Evolutionary conservation across 1,140 invertebrate species (phyloP).

Genomic region (Episyrphus balteatus): DNA sequence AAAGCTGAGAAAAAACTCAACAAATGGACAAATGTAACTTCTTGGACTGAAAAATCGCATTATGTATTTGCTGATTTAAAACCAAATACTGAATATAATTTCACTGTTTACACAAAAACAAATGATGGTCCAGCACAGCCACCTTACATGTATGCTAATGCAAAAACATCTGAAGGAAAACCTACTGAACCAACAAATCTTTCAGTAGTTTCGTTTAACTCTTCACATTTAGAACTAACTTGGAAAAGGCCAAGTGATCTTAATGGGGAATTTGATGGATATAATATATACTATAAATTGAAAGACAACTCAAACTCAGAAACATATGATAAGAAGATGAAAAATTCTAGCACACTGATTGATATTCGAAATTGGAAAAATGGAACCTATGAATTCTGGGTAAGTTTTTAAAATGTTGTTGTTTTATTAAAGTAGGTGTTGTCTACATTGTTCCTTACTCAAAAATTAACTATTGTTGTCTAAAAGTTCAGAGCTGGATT

Average conservation of each 20-base stretch:
- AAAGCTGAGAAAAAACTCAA: conserved; percentile 33
- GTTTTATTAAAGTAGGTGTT: conserved; percentile 2
- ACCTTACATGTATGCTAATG: conserved; percentile 47
- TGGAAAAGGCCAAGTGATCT: conserved; percentile 55
- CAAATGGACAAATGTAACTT: conserved; percentile 46
- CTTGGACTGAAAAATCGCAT: conserved; percentile 39
- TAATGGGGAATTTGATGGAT: conserved; percentile 51
- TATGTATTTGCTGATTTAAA: conserved; percentile 52
- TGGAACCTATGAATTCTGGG: conserved; percentile 63
- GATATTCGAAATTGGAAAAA: conserved; percentile 27
- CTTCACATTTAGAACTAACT: conserved; percentile 48
- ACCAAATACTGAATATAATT: conserved; percentile 62
- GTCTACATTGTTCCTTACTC: no score
- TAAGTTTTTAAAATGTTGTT: conserved; percentile 25
- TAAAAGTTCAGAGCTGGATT: no score
- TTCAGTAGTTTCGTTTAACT: conserved; percentile 49
- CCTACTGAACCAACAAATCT: conserved; percentile 56
- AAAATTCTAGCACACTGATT: no score
- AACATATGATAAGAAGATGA: conserved; percentile 29
- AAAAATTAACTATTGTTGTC: no score
- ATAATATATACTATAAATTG: conserved; percentile 45
- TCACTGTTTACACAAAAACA: conserved; percentile 61
- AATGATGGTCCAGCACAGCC: conserved; percentile 36
- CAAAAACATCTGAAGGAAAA: conserved; percentile 52
- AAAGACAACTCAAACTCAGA: conserved; percentile 26